Percentiles rank a stretch among this genome's conserved stretches.
Evolutionary conservation across 2,888 invertebrate genomes (phyloP).

Genomic region (Pocota personata): DNA sequence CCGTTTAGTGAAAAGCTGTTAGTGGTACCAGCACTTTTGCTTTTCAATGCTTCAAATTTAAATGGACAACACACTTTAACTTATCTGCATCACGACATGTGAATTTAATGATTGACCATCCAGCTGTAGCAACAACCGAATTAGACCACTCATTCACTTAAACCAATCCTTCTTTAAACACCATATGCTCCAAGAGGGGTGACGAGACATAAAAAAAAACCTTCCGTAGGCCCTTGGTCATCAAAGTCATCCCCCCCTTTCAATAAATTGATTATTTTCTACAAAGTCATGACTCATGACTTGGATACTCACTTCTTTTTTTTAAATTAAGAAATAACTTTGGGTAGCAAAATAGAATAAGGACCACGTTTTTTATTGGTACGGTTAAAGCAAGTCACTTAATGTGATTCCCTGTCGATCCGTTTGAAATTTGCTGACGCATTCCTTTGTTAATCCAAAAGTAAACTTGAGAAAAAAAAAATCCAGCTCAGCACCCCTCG

Average conservation of each 20-base stretch:
- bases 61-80: not conserved
- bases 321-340: conserved; percentile 44
- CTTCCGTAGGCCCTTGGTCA: not conserved
- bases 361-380: conserved; percentile 30
- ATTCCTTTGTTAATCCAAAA: conserved; percentile 13
- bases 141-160: conserved; percentile 16
- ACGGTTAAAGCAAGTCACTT: conserved; percentile 66
- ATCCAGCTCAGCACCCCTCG: conserved; percentile 11
- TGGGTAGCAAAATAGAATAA: conserved; percentile 1
- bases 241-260: not conserved
- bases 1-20: no score
- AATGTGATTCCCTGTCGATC: conserved; percentile 69
- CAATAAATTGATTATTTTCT: conserved; percentile 63
- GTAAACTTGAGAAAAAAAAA: conserved; percentile 17
- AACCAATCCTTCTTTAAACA: not conserved
- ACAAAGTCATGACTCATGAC: conserved; percentile 55
- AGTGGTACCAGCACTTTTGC: no score
- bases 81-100: not conserved
- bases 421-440: conserved; percentile 57
- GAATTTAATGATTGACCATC: conserved; percentile 16
- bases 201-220: no score
- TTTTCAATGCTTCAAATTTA: no score
- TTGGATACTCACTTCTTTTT: conserved; percentile 12
- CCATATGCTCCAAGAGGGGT: no score
- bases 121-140: not conserved